Evolutionary conservation across 1,140 invertebrate genomes (phyloP).

Genomic region (Schlechtendalia chinensis): DNA sequence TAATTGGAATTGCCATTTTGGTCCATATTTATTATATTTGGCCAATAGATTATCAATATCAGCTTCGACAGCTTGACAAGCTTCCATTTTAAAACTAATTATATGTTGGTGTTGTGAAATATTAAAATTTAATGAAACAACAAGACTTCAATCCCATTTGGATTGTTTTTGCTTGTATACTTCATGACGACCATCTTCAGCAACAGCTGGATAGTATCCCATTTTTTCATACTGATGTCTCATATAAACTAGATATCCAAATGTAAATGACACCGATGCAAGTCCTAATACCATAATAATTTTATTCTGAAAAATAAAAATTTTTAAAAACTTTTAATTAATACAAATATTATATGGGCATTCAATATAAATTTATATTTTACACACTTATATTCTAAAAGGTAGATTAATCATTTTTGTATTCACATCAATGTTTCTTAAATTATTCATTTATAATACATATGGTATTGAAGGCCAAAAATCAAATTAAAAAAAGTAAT

Average conservation of each 20-base stretch:
- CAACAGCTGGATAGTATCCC: conserved; percentile 75
- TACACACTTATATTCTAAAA: no score
- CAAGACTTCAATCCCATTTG: conserved; percentile 65
- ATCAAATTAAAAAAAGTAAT: no score
- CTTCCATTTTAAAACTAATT: conserved; percentile 68
- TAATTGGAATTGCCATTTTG: conserved; percentile 44
- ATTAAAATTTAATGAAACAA: conserved; percentile 48
- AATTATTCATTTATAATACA: no score
- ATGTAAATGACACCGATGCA: conserved; percentile 63
- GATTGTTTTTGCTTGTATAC: conserved; percentile 73
- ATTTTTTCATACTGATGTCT: conserved; percentile 70
- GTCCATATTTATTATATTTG: conserved; percentile 67
- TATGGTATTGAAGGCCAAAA: no score
- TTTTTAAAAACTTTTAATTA: neutral
- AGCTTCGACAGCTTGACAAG: conserved; percentile 84
- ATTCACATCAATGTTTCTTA: no score
- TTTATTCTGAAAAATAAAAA: conserved; percentile 73
- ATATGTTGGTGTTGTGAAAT: neutral
- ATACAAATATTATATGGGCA: no score
- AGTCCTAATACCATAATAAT: conserved; percentile 74
- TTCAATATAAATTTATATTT: no score
- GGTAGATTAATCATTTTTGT: no score
- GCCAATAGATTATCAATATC: conserved; percentile 87
- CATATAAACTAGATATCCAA: conserved; percentile 78
- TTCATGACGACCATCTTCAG: conserved; percentile 68